Conservation (phyloP, 2,113 vertebrate species). For the Dipodomys merriami region DNA sequence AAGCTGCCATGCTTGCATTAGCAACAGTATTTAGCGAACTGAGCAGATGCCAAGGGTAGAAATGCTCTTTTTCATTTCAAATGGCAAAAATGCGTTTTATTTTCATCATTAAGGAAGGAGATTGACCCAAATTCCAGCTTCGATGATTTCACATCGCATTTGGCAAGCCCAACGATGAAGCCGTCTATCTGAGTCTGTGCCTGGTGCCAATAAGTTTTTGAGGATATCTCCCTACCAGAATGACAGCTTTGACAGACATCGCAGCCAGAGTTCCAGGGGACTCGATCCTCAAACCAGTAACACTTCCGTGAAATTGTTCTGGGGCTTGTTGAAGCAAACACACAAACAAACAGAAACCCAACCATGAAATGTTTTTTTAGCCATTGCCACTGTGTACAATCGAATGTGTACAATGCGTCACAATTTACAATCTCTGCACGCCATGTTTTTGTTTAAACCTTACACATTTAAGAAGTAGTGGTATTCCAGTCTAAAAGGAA, state of each 20-base stretch:
- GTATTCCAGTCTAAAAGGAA: not conserved
- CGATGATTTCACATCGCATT: constrained; percentile 62
- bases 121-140: constrained; percentile 69
- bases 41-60: constrained; percentile 7
- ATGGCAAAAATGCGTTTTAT: not conserved
- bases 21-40: constrained; percentile 69
- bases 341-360: not conserved
- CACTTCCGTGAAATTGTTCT: not conserved
- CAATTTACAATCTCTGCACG: not conserved
- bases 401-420: rapidly evolving
- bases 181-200: not conserved
- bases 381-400: rapidly evolving
- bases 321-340: not conserved
- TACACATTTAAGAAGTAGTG: not conserved
- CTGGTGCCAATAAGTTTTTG: not conserved
- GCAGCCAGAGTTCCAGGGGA: not conserved
- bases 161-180: constrained; percentile 27
- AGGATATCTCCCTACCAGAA: not conserved
- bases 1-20: constrained; percentile 46
- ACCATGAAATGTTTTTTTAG: not conserved
- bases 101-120: constrained; percentile 71
- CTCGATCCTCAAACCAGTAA: not conserved
- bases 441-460: not conserved
- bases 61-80: constrained; percentile 58
- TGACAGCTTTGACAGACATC: not conserved